Evolutionary conservation across 2,888 invertebrate species (phyloP).

Genomic region (Globia sparganii): DNA sequence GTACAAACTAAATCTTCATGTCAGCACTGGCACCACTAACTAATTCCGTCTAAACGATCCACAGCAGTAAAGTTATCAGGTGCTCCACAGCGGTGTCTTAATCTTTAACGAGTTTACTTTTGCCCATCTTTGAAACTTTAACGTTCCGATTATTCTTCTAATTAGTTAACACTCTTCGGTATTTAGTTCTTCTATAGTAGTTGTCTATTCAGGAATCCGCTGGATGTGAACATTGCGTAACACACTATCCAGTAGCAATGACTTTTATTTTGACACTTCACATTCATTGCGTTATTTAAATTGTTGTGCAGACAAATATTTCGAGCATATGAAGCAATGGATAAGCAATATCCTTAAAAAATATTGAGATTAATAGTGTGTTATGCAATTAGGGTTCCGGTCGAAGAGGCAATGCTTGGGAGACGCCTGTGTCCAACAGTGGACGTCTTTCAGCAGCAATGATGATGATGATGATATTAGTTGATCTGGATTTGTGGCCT

Average conservation of each 20-base stretch:
- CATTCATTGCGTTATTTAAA: too few species aligned
- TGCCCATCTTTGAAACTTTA: constrained; percentile 67
- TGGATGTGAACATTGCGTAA: neutral
- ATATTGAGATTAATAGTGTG: too few species aligned
- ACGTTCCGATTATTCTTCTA: constrained; percentile 64
- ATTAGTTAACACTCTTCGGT: constrained; percentile 47
- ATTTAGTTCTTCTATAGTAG: constrained; percentile 1
- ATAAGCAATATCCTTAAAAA: too few species aligned
- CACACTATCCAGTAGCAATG: too few species aligned
- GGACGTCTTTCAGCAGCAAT: neutral
- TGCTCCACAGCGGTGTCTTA: constrained; percentile 69
- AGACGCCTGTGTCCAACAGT: neutral
- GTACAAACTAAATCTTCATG: neutral
- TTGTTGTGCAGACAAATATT: too few species aligned
- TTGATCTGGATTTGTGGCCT: too few species aligned
- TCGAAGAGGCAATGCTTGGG: neutral
- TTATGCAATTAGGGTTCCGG: neutral
- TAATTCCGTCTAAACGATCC: constrained; percentile 51
- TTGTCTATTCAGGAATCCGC: neutral
- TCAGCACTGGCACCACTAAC: constrained; percentile 42
- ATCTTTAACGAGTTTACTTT: constrained; percentile 71
- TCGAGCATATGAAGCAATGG: too few species aligned
- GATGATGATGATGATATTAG: too few species aligned
- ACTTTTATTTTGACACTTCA: too few species aligned
- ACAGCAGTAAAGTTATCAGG: constrained; percentile 69